Evolutionary conservation across 1,140 invertebrate species (phyloP).

Genomic region (Neoseiulus cucumeris): DNA sequence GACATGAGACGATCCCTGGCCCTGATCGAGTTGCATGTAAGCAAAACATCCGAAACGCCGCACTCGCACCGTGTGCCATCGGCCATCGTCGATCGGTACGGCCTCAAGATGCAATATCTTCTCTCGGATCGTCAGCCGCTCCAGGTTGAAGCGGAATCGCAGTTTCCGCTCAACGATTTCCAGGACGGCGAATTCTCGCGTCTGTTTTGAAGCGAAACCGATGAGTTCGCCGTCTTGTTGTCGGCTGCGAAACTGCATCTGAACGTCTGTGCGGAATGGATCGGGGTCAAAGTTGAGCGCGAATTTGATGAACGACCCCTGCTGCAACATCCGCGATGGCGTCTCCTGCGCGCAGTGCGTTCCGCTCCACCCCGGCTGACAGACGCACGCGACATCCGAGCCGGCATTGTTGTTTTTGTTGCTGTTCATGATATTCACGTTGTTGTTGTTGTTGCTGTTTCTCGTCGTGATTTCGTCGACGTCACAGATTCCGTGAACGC

Average conservation of each 20-base stretch:
- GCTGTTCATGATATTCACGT: background rate
- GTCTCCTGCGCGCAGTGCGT: conserved; percentile 16
- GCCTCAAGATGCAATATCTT: background rate
- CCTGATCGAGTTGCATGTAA: background rate
- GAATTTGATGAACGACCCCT: conserved; percentile 26
- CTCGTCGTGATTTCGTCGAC: background rate
- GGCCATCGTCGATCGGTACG: conserved; percentile 23
- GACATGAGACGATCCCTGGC: background rate
- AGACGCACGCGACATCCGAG: background rate
- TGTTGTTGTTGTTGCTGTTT: background rate
- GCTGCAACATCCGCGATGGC: conserved; percentile 26
- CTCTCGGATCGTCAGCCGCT: background rate
- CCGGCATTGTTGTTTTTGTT: background rate
- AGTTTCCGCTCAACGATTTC: conserved; percentile 24
- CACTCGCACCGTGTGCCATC: conserved; percentile 27
- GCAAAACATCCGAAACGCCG: conserved; percentile 13
- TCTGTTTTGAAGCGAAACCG: conserved; percentile 15
- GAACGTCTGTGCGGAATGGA: conserved; percentile 19
- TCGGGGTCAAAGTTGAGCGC: conserved; percentile 21
- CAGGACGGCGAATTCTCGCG: conserved; percentile 22
- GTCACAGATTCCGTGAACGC: background rate
- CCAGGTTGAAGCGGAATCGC: conserved; percentile 11
- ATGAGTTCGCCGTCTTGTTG: conserved; percentile 21
- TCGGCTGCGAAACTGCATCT: conserved; percentile 27
- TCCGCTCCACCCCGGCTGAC: conserved; percentile 12